A percentile compares a stretch with the other conserved stretches of the same genome.
Conservation (phyloP, 2,797 vertebrate genomes). For the Rhinophrynus dorsalis region DNA sequence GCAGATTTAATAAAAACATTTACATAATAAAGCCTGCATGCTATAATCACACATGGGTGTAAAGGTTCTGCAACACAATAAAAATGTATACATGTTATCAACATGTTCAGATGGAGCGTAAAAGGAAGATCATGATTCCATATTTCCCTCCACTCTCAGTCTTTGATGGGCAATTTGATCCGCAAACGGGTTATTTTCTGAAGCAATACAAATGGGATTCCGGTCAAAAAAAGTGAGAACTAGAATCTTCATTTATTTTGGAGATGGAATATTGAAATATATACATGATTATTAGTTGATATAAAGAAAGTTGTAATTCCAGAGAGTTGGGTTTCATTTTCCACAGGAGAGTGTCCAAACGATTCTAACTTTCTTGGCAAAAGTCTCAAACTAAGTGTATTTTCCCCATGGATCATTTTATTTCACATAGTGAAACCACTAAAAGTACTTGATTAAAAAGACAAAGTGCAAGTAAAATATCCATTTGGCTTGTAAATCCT, state of each 20-base stretch:
- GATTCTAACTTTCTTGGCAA: conserved; percentile 54
- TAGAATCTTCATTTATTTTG: conserved; percentile 61
- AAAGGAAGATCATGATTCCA: conserved; percentile 60
- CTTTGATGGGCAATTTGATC: conserved; percentile 54
- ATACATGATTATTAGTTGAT: conserved; percentile 67
- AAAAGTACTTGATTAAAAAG: conserved; percentile 63
- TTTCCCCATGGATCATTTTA: conserved; percentile 51
- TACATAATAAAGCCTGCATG: conserved; percentile 75
- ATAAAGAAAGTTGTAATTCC: conserved; percentile 73
- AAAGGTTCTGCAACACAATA: conserved; percentile 67
- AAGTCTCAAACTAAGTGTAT: conserved; percentile 55
- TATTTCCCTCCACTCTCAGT: conserved; percentile 52
- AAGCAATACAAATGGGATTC: conserved; percentile 52
- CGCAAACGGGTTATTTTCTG: conserved; percentile 58
- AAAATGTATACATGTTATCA: conserved; percentile 59
- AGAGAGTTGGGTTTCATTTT: conserved; percentile 59
- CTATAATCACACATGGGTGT: conserved; percentile 67
- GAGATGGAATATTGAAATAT: conserved; percentile 66
- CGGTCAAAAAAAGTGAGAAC: conserved; percentile 42
- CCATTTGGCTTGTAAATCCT: conserved; percentile 82
- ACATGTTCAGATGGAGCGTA: conserved; percentile 54
- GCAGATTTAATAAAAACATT: conserved; percentile 69
- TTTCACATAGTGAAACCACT: conserved; percentile 62
- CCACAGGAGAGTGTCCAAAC: conserved; percentile 50
- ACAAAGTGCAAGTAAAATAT: conserved; percentile 84